phyloP scores from a whole-genome alignment of 2,888 invertebrate species.

The Podotricha telesiphe region DNA sequence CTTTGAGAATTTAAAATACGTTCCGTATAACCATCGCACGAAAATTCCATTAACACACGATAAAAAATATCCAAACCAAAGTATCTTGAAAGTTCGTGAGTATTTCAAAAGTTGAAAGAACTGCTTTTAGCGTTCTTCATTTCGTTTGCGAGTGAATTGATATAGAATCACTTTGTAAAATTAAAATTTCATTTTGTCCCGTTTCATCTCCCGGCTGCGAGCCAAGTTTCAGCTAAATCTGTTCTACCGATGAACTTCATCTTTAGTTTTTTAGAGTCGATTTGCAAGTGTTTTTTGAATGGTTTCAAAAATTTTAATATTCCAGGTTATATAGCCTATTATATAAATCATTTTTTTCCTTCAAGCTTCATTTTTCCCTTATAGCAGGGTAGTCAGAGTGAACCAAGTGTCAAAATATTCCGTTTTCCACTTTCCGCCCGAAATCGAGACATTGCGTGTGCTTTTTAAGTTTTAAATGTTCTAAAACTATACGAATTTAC shows the following conservation, averaged over 20 bases:
- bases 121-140: slow-evolving; percentile 43
- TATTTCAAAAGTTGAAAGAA: slow-evolving; percentile 41
- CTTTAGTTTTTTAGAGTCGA: slow-evolving; percentile 1
- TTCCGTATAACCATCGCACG: slow-evolving; percentile 29
- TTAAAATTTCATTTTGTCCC: slow-evolving; percentile 44
- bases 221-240: slow-evolving; percentile 31
- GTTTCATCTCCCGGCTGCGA: slow-evolving; percentile 29
- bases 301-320: slow-evolving; percentile 10
- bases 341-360: no score
- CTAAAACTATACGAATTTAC: no score
- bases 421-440: no score
- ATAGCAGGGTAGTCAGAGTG: no score
- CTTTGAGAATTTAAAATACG: neutral
- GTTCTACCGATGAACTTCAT: slow-evolving; percentile 11
- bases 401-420: no score
- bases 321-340: no score
- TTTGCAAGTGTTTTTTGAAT: slow-evolving; percentile 3
- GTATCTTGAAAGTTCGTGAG: slow-evolving; percentile 41
- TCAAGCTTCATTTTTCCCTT: no score
- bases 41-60: slow-evolving; percentile 45
- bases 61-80: slow-evolving; percentile 42
- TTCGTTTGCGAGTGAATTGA: slow-evolving; percentile 43
- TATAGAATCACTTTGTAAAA: slow-evolving; percentile 43
- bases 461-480: no score
- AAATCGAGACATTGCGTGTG: no score